phyloP scores from a whole-genome alignment of 2,797 vertebrate species.

The Benthosema pterotum region DNA sequence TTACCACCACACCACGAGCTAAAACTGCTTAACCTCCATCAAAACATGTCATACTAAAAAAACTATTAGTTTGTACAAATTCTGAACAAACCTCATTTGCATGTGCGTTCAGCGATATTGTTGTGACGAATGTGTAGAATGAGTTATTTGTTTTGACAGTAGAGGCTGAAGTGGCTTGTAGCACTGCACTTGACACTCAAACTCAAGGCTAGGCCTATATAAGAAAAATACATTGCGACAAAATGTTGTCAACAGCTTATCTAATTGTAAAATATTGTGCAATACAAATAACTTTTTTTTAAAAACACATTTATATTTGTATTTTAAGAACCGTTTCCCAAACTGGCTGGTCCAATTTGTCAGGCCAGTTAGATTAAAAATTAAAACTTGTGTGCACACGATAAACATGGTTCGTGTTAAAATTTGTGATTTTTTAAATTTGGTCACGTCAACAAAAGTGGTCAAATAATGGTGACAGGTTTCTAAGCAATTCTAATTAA shows the following conservation, averaged over 20 bases:
- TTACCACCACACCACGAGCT: background rate
- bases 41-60: background rate
- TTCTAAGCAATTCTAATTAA: slow-evolving; percentile 11
- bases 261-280: too few species aligned
- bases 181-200: background rate
- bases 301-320: too few species aligned
- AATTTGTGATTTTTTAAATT: background rate
- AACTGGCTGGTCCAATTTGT: too few species aligned
- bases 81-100: background rate
- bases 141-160: background rate
- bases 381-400: background rate
- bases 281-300: too few species aligned
- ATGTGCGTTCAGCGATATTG: background rate
- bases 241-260: too few species aligned
- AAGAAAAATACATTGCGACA: too few species aligned
- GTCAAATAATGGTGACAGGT: background rate
- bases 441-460: background rate
- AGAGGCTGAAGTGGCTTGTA: background rate
- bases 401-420: background rate
- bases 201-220: background rate
- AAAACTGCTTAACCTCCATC: background rate
- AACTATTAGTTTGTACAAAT: background rate
- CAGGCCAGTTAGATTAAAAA: too few species aligned
- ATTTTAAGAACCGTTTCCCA: too few species aligned
- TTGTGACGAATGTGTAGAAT: background rate